Percentiles rank a stretch among this genome's conserved stretches.
Evolutionary conservation across 2,888 invertebrate genomes (phyloP).

Genomic region (Drosophila mulleri): DNA sequence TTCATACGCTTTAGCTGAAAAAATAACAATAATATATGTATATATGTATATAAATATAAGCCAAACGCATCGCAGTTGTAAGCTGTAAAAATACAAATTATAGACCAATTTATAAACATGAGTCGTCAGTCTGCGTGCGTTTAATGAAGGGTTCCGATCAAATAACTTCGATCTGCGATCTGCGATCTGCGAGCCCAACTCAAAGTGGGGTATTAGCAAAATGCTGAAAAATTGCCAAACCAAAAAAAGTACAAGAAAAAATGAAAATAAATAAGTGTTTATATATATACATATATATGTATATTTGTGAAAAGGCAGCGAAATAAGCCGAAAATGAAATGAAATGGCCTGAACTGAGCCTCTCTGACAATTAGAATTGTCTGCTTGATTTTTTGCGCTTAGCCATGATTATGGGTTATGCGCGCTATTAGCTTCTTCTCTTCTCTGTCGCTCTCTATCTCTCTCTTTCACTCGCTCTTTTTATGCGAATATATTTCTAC

Average conservation of each 20-base stretch:
- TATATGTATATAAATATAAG: slow-evolving; percentile 10
- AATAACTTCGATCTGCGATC: slow-evolving; percentile 24
- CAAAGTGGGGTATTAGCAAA: slow-evolving; percentile 80
- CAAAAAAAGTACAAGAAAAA: neutral
- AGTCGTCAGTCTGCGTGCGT: slow-evolving; percentile 68
- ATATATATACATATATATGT: neutral
- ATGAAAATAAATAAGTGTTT: neutral
- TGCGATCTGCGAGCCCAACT: slow-evolving; percentile 3
- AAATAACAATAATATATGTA: slow-evolving; percentile 34
- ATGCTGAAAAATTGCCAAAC: slow-evolving; percentile 77
- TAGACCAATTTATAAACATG: slow-evolving; percentile 82
- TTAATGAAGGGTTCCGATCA: slow-evolving; percentile 76
- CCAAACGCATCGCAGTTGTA: slow-evolving; percentile 25
- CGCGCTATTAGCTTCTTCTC: slow-evolving; percentile 24
- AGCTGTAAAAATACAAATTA: slow-evolving; percentile 82
- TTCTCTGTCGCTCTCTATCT: neutral
- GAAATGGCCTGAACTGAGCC: slow-evolving; percentile 47
- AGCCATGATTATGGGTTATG: slow-evolving; percentile 70
- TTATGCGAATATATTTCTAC: slow-evolving; percentile 3
- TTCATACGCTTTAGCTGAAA: slow-evolving; percentile 8
- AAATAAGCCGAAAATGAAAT: slow-evolving; percentile 63
- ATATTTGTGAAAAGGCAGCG: slow-evolving; percentile 7
- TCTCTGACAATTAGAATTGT: slow-evolving; percentile 78
- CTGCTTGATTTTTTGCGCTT: slow-evolving; percentile 71
- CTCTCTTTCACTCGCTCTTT: neutral